Evolutionary conservation across 2,888 invertebrate species (phyloP).

Genomic region (Tiliacea citrago): DNA sequence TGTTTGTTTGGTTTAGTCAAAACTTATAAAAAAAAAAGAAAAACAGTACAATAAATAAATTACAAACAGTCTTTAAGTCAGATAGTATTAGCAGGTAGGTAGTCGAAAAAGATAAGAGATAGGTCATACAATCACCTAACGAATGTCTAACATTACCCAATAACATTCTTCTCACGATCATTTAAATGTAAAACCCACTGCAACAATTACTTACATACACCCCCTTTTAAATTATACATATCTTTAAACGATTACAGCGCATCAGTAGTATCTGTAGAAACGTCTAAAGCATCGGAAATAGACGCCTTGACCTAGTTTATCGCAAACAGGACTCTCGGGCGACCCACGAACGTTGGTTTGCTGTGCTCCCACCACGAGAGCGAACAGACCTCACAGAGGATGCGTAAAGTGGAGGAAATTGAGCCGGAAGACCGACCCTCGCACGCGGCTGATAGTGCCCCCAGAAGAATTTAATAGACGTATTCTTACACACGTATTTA

Average conservation of each 20-base stretch:
- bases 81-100: too few species aligned
- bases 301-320: constrained; percentile 67
- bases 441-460: constrained; percentile 41
- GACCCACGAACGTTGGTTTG: constrained; percentile 62
- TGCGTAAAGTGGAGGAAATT: constrained; percentile 69
- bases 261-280: constrained; percentile 56
- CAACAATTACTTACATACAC: background rate
- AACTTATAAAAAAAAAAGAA: too few species aligned
- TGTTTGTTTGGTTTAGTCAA: too few species aligned
- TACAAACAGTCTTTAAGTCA: too few species aligned
- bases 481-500: constrained; percentile 47
- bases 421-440: constrained; percentile 66
- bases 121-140: too few species aligned
- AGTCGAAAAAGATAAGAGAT: too few species aligned
- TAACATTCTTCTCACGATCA: background rate
- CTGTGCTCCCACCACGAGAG: constrained; percentile 55
- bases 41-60: too few species aligned
- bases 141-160: background rate
- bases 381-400: constrained; percentile 53
- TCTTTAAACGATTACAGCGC: constrained; percentile 32
- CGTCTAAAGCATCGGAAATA: constrained; percentile 64
- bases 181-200: constrained; percentile 5
- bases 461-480: constrained; percentile 58
- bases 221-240: constrained; percentile 42
- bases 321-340: constrained; percentile 48